A percentile compares a stretch with the other conserved stretches of the same genome.
phyloP scores from a whole-genome alignment of 35 echinoderm and acorn worm genomes.

The Patiria miniata region DNA sequence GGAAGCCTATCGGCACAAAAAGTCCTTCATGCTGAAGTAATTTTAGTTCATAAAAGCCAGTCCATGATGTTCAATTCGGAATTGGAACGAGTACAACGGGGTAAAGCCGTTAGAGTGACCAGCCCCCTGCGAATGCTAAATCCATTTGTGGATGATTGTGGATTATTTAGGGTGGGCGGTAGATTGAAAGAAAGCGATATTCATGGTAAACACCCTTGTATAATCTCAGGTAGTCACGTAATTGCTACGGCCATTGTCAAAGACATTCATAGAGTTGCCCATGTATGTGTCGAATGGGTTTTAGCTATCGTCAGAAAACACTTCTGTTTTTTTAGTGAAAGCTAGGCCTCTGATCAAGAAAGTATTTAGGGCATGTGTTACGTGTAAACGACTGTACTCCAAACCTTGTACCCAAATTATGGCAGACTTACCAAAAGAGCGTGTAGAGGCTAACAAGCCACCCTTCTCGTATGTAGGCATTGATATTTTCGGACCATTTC shows the following conservation, averaged over 20 bases:
- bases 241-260: too few species aligned
- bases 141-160: slow-evolving; percentile 32
- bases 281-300: too few species aligned
- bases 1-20: background rate
- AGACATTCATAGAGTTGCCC: too few species aligned
- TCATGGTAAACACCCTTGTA: slow-evolving; percentile 15
- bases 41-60: slow-evolving; percentile 25
- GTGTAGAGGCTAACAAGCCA: too few species aligned
- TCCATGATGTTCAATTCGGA: background rate
- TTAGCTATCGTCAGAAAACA: too few species aligned
- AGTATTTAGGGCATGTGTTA: too few species aligned
- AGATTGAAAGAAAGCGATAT: slow-evolving; percentile 1
- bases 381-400: too few species aligned
- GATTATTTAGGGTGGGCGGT: slow-evolving; percentile 33
- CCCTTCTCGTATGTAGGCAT: slow-evolving; percentile 63
- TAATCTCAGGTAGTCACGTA: slow-evolving; percentile 53
- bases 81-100: background rate
- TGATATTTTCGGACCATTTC: slow-evolving; percentile 60
- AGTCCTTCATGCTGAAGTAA: background rate
- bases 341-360: too few species aligned
- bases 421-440: too few species aligned
- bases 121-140: slow-evolving; percentile 6
- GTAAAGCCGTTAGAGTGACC: slow-evolving; percentile 12
- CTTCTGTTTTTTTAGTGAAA: too few species aligned
- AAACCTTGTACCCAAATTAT: slow-evolving; percentile 26